phyloP scores from a whole-genome alignment of 2,888 invertebrate species.

The Coecobrya sp. region DNA sequence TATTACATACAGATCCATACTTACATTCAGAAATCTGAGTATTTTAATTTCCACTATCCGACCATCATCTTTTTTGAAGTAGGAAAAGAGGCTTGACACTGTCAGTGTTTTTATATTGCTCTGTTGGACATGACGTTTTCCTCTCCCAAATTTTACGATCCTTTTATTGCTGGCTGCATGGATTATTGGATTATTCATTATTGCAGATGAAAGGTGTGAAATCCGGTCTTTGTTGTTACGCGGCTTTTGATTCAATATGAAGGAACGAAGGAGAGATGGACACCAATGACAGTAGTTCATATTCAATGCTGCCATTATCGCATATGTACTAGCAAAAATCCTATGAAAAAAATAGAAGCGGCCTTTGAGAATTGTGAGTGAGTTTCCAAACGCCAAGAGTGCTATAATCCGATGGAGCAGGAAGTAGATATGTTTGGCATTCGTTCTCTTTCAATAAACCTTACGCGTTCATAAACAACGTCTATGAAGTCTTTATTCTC shows the following conservation, averaged over 20 bases:
- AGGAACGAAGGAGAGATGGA: neutral
- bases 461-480: no score
- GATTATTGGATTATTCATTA: constrained; percentile 69
- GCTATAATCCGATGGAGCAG: neutral
- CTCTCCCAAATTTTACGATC: constrained; percentile 14
- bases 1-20: no score
- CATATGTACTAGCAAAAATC: neutral
- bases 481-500: no score
- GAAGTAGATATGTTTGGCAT: constrained; percentile 12
- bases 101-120: neutral
- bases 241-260: constrained; percentile 8
- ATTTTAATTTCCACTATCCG: neutral
- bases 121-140: neutral
- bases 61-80: neutral
- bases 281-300: neutral
- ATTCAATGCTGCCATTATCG: no score
- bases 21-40: neutral
- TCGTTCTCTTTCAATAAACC: neutral
- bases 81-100: constrained; percentile 22
- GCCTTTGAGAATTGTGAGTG: neutral
- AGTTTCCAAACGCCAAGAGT: neutral
- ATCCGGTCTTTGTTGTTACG: constrained; percentile 64
- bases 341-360: neutral
- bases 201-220: constrained; percentile 67
- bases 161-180: constrained; percentile 41